Evolutionary conservation across 2,113 vertebrate species (phyloP), one percentile per base, ranked within the genome.

Genomic region (Bufo bufo): DNA sequence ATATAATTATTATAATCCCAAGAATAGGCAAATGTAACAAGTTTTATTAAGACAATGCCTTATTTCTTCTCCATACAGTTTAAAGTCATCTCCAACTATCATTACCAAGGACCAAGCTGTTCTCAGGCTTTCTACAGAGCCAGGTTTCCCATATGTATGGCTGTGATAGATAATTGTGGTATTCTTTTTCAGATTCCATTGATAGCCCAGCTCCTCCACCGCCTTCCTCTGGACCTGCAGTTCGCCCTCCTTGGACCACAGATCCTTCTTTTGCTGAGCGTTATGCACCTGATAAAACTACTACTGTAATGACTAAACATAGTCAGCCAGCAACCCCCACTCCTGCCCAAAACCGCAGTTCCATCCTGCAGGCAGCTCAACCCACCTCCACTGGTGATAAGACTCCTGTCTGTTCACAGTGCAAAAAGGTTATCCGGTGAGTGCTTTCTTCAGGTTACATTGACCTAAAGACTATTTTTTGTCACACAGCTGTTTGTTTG

Each of bases 381-480:
- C 97, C 93, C 90, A 89, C 91, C 0, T 92, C 97, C 0, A 94
- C 96, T 20, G 92, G 92, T 0, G 94, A 95, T 89, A 95, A 96
- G 91, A 99, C 98, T 0, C 98, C 98, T 0, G 82, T 98, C 43
- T 99, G 98, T 89, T 96, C 94, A 17, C 97, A 97, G 80, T 99
- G 98, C 94, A 98, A 96, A 95, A 99, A 99, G 93, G 95, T 99
- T 94, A 99, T 99, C 92, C 96, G 98, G 98, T 99, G 92, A 92
- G 93, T 89, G 16, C 9, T 56, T 19, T 72, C 66, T 74, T 9
- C 4, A 19, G 13, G 43, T 33, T 12, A 52, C 17, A 49, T 33
- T 33, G 33, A 33, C 33, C 11, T n/a, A 43, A 45, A 8, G n/a
- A 33, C 23, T 72, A 13, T 65, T 19, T 19, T 43, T 10, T 14